Percentiles rank a stretch among this genome's conserved stretches.
These are phyloP conservation scores for Macrostomum cliftonense DNA, from an alignment of 2,888 invertebrate species.

Conservation along the genomic window DNA sequence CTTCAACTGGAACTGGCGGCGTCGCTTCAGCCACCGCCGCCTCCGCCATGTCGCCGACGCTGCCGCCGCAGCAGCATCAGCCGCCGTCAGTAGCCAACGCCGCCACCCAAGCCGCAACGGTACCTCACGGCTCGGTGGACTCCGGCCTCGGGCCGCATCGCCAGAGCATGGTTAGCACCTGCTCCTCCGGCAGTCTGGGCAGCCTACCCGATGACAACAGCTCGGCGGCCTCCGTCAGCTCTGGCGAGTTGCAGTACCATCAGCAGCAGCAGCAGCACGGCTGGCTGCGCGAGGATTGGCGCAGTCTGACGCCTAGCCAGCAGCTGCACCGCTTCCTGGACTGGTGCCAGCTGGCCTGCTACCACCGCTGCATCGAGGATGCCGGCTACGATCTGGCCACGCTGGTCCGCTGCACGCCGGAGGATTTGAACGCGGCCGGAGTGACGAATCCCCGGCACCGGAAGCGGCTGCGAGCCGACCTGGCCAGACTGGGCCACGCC, in stretches of 20 bases:
- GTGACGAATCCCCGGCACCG: conserved; percentile 93
- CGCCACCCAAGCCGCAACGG: too few species aligned
- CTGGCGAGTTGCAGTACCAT: conserved; percentile 24
- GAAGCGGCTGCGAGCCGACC: conserved; percentile 82
- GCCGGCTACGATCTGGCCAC: conserved; percentile 95
- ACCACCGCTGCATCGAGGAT: conserved; percentile 70
- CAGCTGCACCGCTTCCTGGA: too few species aligned
- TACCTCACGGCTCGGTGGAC: conserved; percentile 1
- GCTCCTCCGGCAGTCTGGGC: conserved; percentile 37
- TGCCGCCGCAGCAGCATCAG: too few species aligned
- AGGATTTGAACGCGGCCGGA: conserved; percentile 52
- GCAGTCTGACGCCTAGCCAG: too few species aligned
- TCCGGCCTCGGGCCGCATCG: conserved; percentile 19
- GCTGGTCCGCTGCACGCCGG: conserved; percentile 94
- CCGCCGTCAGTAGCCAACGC: too few species aligned
- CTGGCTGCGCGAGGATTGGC: too few species aligned
- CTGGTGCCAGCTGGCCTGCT: conserved; percentile 49
- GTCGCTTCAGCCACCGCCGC: too few species aligned
- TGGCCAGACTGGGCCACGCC: conserved; percentile 51
- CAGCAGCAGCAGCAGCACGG: too few species aligned
- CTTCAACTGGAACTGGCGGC: too few species aligned
- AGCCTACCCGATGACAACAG: conserved; percentile 47
- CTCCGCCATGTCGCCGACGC: too few species aligned
- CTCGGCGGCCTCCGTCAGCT: conserved; percentile 31
- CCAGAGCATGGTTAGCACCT: conserved; percentile 38